Percentiles rank a stretch among this genome's conserved stretches.
Evolutionary conservation across 1,140 invertebrate species (phyloP).

Genomic region (Dendroctonus valens): DNA sequence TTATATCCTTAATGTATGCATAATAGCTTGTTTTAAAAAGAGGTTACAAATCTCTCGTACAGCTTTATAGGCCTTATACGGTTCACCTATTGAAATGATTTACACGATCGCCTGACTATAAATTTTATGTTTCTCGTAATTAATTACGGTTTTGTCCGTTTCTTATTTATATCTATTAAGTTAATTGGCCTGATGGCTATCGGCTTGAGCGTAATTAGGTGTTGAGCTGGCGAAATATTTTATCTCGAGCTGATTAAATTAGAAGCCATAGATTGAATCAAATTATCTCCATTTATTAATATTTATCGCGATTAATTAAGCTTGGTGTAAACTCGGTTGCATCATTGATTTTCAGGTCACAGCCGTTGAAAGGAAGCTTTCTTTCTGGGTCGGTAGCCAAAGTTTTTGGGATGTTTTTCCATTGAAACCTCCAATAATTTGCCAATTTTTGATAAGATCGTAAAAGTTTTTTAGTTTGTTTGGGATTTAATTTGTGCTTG

Average conservation of each 20-base stretch:
- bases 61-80: constrained; percentile 27
- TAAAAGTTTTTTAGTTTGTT: too few relatives aligned
- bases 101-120: constrained; percentile 22
- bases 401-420: too few relatives aligned
- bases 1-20: constrained; percentile 32
- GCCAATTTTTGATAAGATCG: too few relatives aligned
- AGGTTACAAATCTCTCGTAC: constrained; percentile 31
- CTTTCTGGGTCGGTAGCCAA: too few relatives aligned
- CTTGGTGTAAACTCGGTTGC: too few relatives aligned
- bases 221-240: constrained; percentile 5
- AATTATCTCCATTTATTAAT: too few relatives aligned
- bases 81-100: constrained; percentile 21
- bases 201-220: constrained; percentile 6
- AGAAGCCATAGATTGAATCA: too few relatives aligned
- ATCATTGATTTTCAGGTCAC: too few relatives aligned
- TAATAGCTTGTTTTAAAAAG: constrained; percentile 31
- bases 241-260: background rate
- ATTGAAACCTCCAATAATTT: too few relatives aligned
- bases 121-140: constrained; percentile 17
- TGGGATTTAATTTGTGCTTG: too few relatives aligned
- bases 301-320: too few relatives aligned
- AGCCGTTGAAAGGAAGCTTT: too few relatives aligned
- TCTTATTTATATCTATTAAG: constrained; percentile 17
- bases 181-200: constrained; percentile 19
- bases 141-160: constrained; percentile 18